Evolutionary conservation across 1,140 invertebrate species (phyloP).

Genomic region (Lasioglossum baleicum): DNA sequence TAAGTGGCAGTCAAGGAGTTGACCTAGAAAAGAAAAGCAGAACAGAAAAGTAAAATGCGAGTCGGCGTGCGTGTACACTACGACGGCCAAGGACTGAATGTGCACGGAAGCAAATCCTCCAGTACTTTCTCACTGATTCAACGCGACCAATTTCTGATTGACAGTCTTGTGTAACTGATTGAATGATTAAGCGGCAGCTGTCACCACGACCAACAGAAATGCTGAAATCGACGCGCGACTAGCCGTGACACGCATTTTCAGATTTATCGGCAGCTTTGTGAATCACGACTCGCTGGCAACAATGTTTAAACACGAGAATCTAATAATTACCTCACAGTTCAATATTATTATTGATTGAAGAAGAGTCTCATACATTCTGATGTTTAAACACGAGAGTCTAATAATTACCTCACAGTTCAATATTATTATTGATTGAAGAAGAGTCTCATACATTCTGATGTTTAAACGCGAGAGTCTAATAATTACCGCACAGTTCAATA

Average conservation of each 20-base stretch:
- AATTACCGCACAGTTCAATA: no score
- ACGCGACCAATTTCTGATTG: constrained; percentile 3
- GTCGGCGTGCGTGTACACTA: constrained; percentile 59
- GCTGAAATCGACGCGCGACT: no score
- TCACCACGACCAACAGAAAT: not conserved
- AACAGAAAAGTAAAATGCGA: constrained; percentile 76
- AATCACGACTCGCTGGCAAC: not conserved
- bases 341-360: no score
- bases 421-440: no score
- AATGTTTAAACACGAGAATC: no score
- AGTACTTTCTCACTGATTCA: constrained; percentile 73
- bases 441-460: no score
- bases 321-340: no score
- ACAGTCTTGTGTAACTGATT: constrained; percentile 13
- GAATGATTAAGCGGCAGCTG: not conserved
- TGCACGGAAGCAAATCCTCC: constrained; percentile 76
- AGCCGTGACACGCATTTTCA: not conserved
- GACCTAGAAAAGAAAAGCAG: constrained; percentile 75
- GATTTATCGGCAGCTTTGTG: not conserved
- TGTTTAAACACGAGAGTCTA: no score
- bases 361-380: no score
- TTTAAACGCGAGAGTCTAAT: no score
- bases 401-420: no score
- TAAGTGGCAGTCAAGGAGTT: constrained; percentile 65
- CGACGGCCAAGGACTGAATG: constrained; percentile 74